Base-by-base conservation (phyloP, 30 jellyfish, hydroid and myxozoan species). In the Morbakka virulenta region DNA sequence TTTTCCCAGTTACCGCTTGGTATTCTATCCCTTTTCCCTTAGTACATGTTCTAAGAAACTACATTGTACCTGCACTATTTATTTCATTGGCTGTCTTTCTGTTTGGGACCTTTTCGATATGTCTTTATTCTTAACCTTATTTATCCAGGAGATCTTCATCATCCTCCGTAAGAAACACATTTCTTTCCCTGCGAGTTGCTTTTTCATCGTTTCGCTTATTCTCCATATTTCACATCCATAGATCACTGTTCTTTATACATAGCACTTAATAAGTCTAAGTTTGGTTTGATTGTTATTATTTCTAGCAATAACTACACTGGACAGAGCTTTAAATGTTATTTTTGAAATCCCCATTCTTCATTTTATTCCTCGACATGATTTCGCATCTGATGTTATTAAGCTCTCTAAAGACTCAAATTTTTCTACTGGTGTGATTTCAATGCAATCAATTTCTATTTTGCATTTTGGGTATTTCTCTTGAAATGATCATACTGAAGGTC, bases 191-290 rank as follows among this genome's bases (percentile, higher is more conserved):
- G 12, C 78, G 32, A 66, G 35, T 30, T 11, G 17, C 22, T 26
- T 66, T 30, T 66, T 6, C 78, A 66, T 66, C 53, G 23, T n/a
- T 66, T 66, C 35, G 66, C 66, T 66, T 2, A 30, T 66, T 66
- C 30, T 66, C 78, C 78, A 66, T 28, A 32, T 66, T 66, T 66
- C 78, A 66, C 78, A 66, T 2, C 78, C 78, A 66, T 66, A 66
- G 66, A 66, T 61, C 63, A 66, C 30, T 24, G 27, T 30, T 26
- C 67, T 24, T 63, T 41, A 66, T 28, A 66, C 78, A 66, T 63
- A 63, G 74, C 41, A 63, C 30, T 63, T 63, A 41, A 63, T 24
- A 63, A 50, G 9, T 63, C 74, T 6, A 63, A 63, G 74, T 63
- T 50, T 63, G 27, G 74, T 21, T 63, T 63, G 74, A 41, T 25